These are phyloP conservation scores for Linurgus olivaceus DNA, from an alignment of 2,797 vertebrate species.

Conservation along the genomic window DNA sequence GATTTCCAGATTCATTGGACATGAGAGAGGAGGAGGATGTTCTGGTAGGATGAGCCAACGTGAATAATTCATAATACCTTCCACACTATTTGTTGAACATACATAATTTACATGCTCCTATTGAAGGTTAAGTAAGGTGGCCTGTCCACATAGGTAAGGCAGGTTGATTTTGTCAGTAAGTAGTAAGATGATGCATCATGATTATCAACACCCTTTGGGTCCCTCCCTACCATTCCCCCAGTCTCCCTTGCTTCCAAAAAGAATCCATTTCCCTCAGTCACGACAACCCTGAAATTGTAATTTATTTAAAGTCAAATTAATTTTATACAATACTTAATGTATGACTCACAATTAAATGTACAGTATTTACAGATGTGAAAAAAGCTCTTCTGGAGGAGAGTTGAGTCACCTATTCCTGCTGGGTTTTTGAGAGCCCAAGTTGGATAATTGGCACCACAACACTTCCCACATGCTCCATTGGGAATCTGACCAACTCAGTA, in stretches of 20 bases:
- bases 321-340: neutral
- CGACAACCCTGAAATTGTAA: neutral
- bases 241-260: neutral
- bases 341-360: neutral
- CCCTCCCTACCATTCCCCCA: neutral
- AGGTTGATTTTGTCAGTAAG: neutral
- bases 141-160: neutral
- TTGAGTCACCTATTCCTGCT: neutral
- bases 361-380: neutral
- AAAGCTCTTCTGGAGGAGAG: neutral
- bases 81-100: neutral
- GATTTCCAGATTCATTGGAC: neutral
- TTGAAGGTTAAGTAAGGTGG: neutral
- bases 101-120: neutral
- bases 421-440: neutral
- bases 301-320: neutral
- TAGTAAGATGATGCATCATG: neutral
- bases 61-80: neutral
- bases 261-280: neutral
- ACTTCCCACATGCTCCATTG: neutral
- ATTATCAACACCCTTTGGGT: neutral
- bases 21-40: neutral
- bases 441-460: neutral
- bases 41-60: neutral
- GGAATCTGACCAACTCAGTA: accelerated